Base-by-base conservation (phyloP, 2,113 vertebrate species). In the Thryonomys swinderianus region DNA sequence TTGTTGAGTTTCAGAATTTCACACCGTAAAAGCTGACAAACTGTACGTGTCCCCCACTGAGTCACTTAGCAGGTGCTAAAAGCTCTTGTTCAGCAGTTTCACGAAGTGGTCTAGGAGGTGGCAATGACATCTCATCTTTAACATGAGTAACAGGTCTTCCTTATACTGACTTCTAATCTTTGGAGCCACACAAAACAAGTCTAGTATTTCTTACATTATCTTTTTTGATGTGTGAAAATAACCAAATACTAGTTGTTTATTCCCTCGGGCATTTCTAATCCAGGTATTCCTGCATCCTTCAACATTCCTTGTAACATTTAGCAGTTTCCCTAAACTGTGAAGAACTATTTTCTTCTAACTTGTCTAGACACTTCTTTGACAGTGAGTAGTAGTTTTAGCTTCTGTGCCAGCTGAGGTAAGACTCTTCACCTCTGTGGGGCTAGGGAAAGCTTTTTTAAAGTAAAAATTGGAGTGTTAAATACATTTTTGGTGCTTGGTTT, bases 1-100 rank as follows among this genome's bases (percentile, higher is more conserved):
- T 96, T 98, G 98, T 98, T 91, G 84, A 81, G 64, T 53, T 14
- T 11, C 62, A 62, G 71, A 32, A 16, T 76, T 67, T 71, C 62
- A 76, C 90, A 42, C 23, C 16, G 3, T 42, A 23, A 8, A 18
- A 71, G 12, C 42, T 42, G 85, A 74, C 40, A 53, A 25, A 23
- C 25, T 14, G 4, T 37, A 5, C 20, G 4, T 85, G 55, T 48
- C 30, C 13, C 1, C 37, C 40, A 32, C 0, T 1, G 7, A 67
- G 61, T 78, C 74, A 25, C 40, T 32, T 48, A 32, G 59, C 25
- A 17, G 69, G 6, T 51, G 45, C 37, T 34, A 48, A 53, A 40
- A 9, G 5, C 61, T 81, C 45, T 67, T 61, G 42, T 53, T 83
- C 25, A 14, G 66, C 76, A 92, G 76, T 76, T 85, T 55, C 9